phyloP scores from a whole-genome alignment of 2,888 invertebrate species.

The Rhagophthalmus giganteus region DNA sequence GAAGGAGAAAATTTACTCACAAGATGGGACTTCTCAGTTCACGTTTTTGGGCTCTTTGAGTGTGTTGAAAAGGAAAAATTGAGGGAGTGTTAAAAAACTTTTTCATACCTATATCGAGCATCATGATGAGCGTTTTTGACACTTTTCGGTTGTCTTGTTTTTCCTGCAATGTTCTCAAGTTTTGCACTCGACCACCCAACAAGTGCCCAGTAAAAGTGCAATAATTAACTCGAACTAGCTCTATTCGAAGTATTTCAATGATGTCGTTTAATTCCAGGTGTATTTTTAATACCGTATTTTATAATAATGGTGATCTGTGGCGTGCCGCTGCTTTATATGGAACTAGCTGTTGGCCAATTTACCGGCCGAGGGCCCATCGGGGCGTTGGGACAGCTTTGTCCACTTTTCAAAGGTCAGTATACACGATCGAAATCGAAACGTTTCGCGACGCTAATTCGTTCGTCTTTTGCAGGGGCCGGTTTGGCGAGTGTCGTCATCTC shows the following conservation, averaged over 20 bases:
- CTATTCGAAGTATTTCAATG: too few species aligned
- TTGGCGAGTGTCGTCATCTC: slow-evolving; percentile 93
- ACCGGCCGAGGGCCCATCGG: slow-evolving; percentile 91
- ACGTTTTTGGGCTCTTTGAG: too few species aligned
- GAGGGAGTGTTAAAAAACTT: neutral
- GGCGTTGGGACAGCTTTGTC: slow-evolving; percentile 88
- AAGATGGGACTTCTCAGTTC: too few species aligned
- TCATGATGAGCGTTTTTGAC: neutral
- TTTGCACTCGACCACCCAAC: too few species aligned
- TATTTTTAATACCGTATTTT: slow-evolving; percentile 93
- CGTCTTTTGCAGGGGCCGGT: slow-evolving; percentile 86
- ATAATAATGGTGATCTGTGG: slow-evolving; percentile 89
- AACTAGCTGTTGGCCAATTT: slow-evolving; percentile 89
- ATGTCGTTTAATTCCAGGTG: slow-evolving; percentile 67
- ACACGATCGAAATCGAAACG: too few species aligned
- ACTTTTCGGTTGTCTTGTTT: neutral
- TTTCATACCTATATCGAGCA: neutral
- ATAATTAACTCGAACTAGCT: too few species aligned
- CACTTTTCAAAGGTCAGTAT: slow-evolving; percentile 94
- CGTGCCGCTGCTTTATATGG: slow-evolving; percentile 92
- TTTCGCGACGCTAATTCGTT: too few species aligned
- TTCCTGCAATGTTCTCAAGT: too few species aligned
- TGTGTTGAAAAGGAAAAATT: too few species aligned
- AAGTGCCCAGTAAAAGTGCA: too few species aligned
- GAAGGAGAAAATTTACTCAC: too few species aligned